These are phyloP conservation scores for Cloeon dipterum DNA, from an alignment of 2,888 invertebrate genomes.

Conservation along the genomic window DNA sequence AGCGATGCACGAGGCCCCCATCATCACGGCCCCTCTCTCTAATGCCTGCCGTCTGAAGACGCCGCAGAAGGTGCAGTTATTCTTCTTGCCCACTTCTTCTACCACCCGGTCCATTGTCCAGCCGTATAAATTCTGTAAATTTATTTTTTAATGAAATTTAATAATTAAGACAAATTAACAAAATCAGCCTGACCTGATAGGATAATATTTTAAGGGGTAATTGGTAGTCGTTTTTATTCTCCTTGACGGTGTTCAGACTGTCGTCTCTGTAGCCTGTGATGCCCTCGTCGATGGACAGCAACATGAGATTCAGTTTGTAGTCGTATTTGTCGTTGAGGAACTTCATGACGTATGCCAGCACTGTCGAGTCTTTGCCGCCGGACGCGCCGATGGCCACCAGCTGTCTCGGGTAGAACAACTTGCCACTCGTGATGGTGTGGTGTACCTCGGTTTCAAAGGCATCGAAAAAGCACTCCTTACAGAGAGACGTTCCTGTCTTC, in stretches of 20 bases:
- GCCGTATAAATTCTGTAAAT: slow-evolving; percentile 89
- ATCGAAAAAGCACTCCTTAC: slow-evolving; percentile 82
- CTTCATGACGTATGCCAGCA: slow-evolving; percentile 82
- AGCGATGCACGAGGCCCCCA: slow-evolving; percentile 79
- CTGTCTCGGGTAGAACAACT: slow-evolving; percentile 61
- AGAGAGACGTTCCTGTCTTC: slow-evolving; percentile 76
- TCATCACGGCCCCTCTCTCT: slow-evolving; percentile 75
- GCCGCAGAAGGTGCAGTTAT: slow-evolving; percentile 93
- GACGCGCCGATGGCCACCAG: slow-evolving; percentile 86
- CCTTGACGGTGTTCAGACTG: slow-evolving; percentile 86
- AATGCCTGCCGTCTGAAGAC: slow-evolving; percentile 90
- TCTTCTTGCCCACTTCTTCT: slow-evolving; percentile 46
- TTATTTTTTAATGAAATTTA: no score
- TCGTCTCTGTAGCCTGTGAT: slow-evolving; percentile 92
- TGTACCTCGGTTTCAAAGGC: slow-evolving; percentile 92
- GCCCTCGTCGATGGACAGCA: slow-evolving; percentile 96
- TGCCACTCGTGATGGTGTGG: slow-evolving; percentile 58
- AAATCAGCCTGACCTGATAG: no score
- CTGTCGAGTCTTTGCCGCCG: slow-evolving; percentile 93
- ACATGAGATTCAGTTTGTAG: slow-evolving; percentile 70
- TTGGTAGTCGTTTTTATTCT: slow-evolving; percentile 80
- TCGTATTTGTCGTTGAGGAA: slow-evolving; percentile 69
- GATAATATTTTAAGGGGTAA: slow-evolving; percentile 87
- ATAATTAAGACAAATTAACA: no score
- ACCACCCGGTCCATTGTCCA: slow-evolving; percentile 99